phyloP scores from a whole-genome alignment of 2,888 invertebrate species.

The Petrophora chlorosata region DNA sequence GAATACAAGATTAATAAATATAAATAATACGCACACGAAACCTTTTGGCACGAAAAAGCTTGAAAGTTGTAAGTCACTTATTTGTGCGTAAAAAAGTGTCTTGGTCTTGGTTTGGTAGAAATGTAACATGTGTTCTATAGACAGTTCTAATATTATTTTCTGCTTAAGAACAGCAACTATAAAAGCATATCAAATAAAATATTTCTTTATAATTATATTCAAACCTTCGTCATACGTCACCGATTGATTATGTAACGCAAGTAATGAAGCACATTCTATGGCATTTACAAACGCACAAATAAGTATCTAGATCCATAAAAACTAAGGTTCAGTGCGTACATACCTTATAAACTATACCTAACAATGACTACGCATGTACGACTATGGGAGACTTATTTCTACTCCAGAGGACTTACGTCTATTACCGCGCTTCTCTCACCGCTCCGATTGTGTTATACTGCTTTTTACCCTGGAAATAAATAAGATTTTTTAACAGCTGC shows the following conservation, averaged over 20 bases:
- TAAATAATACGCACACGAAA: slow-evolving; percentile 41
- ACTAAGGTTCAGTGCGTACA: slow-evolving; percentile 24
- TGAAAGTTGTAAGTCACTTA: slow-evolving; percentile 12
- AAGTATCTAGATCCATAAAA: slow-evolving; percentile 1
- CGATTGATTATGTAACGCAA: too few relatives aligned
- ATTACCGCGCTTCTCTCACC: slow-evolving; percentile 40
- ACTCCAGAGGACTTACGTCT: slow-evolving; percentile 43
- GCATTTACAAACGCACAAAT: slow-evolving; percentile 2
- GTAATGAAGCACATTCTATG: too few relatives aligned
- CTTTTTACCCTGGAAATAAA: slow-evolving; percentile 64
- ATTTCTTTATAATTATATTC: too few relatives aligned
- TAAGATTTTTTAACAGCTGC: too few relatives aligned
- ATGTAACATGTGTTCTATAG: not conserved
- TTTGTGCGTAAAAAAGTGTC: slow-evolving; percentile 5
- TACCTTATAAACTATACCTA: slow-evolving; percentile 64
- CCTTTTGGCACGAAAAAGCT: slow-evolving; percentile 53
- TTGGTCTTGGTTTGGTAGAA: not conserved
- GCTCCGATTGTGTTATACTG: slow-evolving; percentile 45
- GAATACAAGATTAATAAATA: slow-evolving; percentile 33
- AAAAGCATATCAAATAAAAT: too few relatives aligned
- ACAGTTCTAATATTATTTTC: not conserved
- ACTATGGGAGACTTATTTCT: slow-evolving; percentile 52
- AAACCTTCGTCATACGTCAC: too few relatives aligned
- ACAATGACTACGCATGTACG: slow-evolving; percentile 69
- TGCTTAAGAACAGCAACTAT: not conserved